Evolutionary conservation across 2,797 vertebrate genomes (phyloP).

Genomic region (Phoeniculus purpureus): DNA sequence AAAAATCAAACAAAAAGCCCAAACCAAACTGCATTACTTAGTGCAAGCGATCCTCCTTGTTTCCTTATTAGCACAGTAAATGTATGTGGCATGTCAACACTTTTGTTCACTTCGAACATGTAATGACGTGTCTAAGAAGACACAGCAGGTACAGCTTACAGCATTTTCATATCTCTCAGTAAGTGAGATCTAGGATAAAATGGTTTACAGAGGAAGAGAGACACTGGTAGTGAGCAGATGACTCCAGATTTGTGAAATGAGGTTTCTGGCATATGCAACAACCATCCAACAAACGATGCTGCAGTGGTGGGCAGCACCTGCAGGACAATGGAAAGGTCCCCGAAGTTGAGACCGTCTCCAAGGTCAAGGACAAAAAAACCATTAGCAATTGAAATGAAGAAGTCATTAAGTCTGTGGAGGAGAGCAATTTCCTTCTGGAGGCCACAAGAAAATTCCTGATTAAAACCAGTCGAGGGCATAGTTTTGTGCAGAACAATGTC

Average conservation of each 20-base stretch:
- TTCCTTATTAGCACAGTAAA: background rate
- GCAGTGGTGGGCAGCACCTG: background rate
- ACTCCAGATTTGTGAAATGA: background rate
- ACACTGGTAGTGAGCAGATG: background rate
- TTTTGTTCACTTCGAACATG: background rate
- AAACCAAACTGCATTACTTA: background rate
- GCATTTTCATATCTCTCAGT: background rate
- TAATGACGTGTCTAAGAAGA: background rate
- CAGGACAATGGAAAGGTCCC: background rate
- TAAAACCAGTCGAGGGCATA: constrained; percentile 50
- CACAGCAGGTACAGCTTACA: fast-evolving
- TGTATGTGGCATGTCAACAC: fast-evolving
- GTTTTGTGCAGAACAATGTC: constrained; percentile 41
- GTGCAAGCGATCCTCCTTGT: background rate
- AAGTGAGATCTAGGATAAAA: background rate
- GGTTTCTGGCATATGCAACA: background rate
- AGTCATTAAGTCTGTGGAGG: background rate
- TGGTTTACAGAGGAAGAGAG: background rate
- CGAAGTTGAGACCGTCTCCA: background rate
- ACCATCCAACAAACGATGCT: background rate
- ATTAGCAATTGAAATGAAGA: constrained; percentile 10
- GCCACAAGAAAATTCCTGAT: background rate
- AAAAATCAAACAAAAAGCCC: fast-evolving
- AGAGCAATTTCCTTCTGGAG: constrained; percentile 23
- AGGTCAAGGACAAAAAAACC: background rate